Percentiles rank a stretch among this genome's conserved stretches.
phyloP scores from a whole-genome alignment of 2,797 vertebrate genomes.

The Masticophis lateralis region DNA sequence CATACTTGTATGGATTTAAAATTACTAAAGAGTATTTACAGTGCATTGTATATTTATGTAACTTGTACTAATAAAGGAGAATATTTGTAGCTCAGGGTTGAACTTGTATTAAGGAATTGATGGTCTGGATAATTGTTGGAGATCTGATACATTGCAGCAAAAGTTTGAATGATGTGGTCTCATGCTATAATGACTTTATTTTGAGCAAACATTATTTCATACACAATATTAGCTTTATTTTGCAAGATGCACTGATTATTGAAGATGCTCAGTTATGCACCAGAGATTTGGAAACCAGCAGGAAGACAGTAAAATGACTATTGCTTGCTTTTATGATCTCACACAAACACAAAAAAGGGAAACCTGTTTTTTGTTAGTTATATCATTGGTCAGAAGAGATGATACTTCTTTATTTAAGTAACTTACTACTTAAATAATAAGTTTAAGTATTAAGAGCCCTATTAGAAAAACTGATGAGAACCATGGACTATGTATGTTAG shows the following conservation, averaged over 20 bases:
- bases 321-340: neutral
- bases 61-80: neutral
- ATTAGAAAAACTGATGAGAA: neutral
- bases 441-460: neutral
- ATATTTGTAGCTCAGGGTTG: neutral
- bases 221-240: neutral
- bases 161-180: neutral
- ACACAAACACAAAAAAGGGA: neutral
- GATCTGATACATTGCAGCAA: neutral
- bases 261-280: neutral
- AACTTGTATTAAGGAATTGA: neutral
- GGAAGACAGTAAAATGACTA: neutral
- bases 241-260: neutral
- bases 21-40: neutral
- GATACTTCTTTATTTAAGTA: neutral
- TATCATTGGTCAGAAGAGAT: neutral
- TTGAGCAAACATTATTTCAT: neutral
- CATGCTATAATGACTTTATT: neutral
- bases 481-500: neutral
- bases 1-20: neutral
- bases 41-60: neutral
- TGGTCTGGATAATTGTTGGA: neutral
- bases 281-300: neutral
- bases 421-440: no score
- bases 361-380: neutral